phyloP scores from a whole-genome alignment of 2,113 vertebrate species.

The Triplophysa siluroides region DNA sequence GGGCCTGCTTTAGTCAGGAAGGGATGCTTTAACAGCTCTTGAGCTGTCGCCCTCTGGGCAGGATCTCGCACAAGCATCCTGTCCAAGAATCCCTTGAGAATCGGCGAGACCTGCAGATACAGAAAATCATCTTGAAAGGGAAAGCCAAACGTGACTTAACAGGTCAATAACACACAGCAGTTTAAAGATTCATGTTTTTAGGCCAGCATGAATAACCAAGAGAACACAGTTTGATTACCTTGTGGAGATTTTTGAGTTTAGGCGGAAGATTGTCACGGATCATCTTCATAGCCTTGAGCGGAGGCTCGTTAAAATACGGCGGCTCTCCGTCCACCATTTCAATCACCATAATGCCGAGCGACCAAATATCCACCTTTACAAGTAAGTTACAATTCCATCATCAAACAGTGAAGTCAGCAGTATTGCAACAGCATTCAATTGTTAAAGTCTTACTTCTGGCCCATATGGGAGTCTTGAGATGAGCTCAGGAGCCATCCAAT shows the following conservation, averaged over 20 bases:
- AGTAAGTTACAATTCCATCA: too few relatives aligned
- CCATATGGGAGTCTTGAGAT: slow-evolving; percentile 62
- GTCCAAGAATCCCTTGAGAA: slow-evolving; percentile 91
- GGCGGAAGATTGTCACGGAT: slow-evolving; percentile 95
- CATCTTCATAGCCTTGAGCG: slow-evolving; percentile 97
- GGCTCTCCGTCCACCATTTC: slow-evolving; percentile 98
- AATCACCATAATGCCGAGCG: slow-evolving; percentile 94
- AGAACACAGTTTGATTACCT: slow-evolving; percentile 69
- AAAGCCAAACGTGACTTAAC: background rate
- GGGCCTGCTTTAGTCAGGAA: slow-evolving; percentile 86
- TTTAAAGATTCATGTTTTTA: background rate
- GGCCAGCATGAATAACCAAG: background rate
- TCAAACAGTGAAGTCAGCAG: background rate
- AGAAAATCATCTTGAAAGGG: background rate
- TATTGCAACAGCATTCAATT: background rate
- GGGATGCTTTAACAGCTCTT: slow-evolving; percentile 86
- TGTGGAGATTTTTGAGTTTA: slow-evolving; percentile 91
- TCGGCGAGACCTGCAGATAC: slow-evolving; percentile 80
- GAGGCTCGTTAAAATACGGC: slow-evolving; percentile 95
- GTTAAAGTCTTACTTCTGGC: slow-evolving; percentile 51
- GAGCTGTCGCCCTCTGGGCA: slow-evolving; percentile 81
- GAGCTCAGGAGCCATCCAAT: slow-evolving; percentile 62
- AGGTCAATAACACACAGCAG: background rate
- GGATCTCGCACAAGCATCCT: slow-evolving; percentile 89
- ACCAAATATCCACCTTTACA: slow-evolving; percentile 91